Percentiles rank a stretch among this genome's conserved stretches.
Conservation (phyloP, 2,888 invertebrate genomes). For the Thereva nobilitata region DNA sequence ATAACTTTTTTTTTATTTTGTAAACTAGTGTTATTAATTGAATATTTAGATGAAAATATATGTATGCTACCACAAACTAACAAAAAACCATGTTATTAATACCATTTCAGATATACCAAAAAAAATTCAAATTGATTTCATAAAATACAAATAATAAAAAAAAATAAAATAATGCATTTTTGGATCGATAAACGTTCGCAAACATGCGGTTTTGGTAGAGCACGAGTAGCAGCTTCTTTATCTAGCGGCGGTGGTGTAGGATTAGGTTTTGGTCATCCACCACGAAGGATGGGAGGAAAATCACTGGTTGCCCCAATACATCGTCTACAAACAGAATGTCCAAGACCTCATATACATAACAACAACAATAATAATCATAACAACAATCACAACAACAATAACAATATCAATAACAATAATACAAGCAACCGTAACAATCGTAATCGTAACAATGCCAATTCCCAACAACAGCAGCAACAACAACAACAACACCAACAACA, state of each 20-base stretch:
- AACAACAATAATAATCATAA: slow-evolving; percentile 42
- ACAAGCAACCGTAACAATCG: slow-evolving; percentile 44
- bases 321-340: slow-evolving; percentile 63
- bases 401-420: slow-evolving; percentile 39
- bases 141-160: too few relatives aligned
- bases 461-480: background rate
- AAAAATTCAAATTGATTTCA: too few relatives aligned
- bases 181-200: slow-evolving; percentile 85
- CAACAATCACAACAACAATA: slow-evolving; percentile 37
- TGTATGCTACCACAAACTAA: too few relatives aligned
- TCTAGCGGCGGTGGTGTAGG: slow-evolving; percentile 64
- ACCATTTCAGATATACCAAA: too few relatives aligned
- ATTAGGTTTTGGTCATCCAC: slow-evolving; percentile 58
- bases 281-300: slow-evolving; percentile 60
- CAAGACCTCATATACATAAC: slow-evolving; percentile 45
- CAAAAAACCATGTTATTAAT: too few relatives aligned
- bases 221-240: slow-evolving; percentile 69
- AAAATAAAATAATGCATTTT: slow-evolving; percentile 72
- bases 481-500: slow-evolving; percentile 13
- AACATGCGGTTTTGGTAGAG: slow-evolving; percentile 74
- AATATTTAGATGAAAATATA: too few relatives aligned
- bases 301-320: slow-evolving; percentile 73
- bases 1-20: too few relatives aligned
- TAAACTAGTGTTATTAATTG: too few relatives aligned
- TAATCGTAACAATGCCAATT: slow-evolving; percentile 27